These are phyloP conservation scores for Notospermus geniculatus DNA, from an alignment of 1,140 invertebrate genomes.

Conservation along the genomic window DNA sequence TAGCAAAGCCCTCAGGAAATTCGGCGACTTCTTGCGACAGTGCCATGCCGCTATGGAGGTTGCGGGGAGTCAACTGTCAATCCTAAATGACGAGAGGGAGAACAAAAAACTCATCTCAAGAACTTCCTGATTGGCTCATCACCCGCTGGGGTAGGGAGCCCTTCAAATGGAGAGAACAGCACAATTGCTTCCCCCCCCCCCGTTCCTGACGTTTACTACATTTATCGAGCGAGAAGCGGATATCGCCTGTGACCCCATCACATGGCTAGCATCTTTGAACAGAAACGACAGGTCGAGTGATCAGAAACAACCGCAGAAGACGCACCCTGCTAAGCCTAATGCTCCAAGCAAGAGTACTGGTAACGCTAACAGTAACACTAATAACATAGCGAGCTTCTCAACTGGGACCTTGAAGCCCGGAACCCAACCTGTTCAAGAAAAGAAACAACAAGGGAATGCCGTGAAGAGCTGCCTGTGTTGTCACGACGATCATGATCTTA, in stretches of 20 bases:
- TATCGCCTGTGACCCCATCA: constrained; percentile 27
- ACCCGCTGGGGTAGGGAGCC: constrained; percentile 21
- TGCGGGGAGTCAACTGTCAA: background rate
- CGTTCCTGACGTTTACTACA: constrained; percentile 22
- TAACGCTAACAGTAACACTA: too few species aligned
- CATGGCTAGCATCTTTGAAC: constrained; percentile 20
- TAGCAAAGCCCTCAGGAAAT: constrained; percentile 14
- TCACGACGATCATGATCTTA: too few species aligned
- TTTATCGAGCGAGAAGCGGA: constrained; percentile 25
- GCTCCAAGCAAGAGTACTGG: too few species aligned
- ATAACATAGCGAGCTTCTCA: too few species aligned
- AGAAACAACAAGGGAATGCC: too few species aligned
- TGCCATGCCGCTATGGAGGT: constrained; percentile 2
- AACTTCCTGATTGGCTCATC: constrained; percentile 29
- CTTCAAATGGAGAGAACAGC: constrained; percentile 4
- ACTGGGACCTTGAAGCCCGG: too few species aligned
- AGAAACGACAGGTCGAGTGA: too few species aligned
- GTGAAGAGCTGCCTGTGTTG: too few species aligned
- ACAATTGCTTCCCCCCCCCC: constrained; percentile 16
- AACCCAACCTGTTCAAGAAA: too few species aligned
- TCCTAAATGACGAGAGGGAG: constrained; percentile 28
- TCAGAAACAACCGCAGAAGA: too few species aligned
- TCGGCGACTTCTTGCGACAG: constrained; percentile 23
- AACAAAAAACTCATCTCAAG: constrained; percentile 25
- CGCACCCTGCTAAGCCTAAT: too few species aligned